These are phyloP conservation scores for Cebus imitator DNA, from an alignment of 2,113 vertebrate genomes.

Conservation along the genomic window DNA sequence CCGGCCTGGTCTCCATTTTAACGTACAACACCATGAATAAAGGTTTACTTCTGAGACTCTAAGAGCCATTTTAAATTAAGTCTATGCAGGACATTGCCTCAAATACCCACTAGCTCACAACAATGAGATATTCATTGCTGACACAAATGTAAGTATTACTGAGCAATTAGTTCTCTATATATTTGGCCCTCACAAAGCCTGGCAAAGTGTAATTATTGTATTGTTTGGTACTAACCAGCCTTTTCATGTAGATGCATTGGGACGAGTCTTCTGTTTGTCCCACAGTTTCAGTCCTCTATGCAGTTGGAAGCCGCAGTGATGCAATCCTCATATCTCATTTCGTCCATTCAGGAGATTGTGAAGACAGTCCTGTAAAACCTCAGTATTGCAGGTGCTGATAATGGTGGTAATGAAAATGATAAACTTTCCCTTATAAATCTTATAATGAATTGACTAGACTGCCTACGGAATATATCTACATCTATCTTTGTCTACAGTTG, in stretches of 20 bases:
- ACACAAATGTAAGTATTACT: neutral
- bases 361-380: neutral
- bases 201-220: neutral
- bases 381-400: neutral
- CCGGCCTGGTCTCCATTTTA: neutral
- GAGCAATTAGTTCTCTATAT: neutral
- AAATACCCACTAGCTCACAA: neutral
- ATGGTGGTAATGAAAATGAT: neutral
- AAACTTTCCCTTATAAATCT: neutral
- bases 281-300: neutral
- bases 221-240: neutral
- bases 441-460: neutral
- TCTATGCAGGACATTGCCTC: neutral
- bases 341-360: neutral
- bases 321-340: neutral
- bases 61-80: neutral
- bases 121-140: neutral
- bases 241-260: neutral
- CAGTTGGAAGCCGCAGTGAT: neutral
- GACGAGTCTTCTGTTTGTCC: neutral
- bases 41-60: neutral
- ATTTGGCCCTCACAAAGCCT: neutral
- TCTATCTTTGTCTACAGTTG: neutral
- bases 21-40: neutral
- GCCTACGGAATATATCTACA: neutral